phyloP scores from a whole-genome alignment of 2,113 vertebrate genomes.

The Mus musculus region GRCm39 chr14:4947501-4948000 shows the following conservation, averaged over 20 bases:
- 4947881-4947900: conserved; percentile 7
- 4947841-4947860: neutral
- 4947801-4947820: neutral
- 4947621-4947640: neutral
- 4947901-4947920: neutral
- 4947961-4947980: neutral
- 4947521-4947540: neutral
- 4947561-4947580: neutral
- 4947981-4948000: neutral
- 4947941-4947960: neutral
- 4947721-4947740: neutral
- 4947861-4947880: neutral
- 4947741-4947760: neutral
- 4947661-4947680: neutral
- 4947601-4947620: no score
- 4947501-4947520: neutral
- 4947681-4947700: no score
- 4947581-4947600: neutral
- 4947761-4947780: neutral
- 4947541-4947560: neutral
- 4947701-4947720: neutral
- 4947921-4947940: neutral
- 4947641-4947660: neutral
- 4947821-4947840: neutral
- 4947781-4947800: neutral